phyloP scores from a whole-genome alignment of 2,797 vertebrate genomes.

The Falco peregrinus region DNA sequence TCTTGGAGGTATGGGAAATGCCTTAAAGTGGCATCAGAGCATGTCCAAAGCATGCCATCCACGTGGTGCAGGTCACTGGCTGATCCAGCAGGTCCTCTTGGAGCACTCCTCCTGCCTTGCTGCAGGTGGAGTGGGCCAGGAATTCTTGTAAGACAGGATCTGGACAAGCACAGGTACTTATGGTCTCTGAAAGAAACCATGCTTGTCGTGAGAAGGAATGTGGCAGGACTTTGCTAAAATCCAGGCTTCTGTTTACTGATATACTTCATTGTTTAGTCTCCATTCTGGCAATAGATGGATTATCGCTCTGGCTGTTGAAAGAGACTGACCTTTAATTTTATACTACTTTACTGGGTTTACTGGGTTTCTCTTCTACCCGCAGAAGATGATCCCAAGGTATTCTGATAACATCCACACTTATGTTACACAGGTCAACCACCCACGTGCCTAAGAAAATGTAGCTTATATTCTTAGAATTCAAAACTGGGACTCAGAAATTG shows the following conservation, averaged over 20 bases:
- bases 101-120: background rate
- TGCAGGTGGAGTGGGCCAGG: background rate
- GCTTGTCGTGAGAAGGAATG: background rate
- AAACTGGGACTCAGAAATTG: background rate
- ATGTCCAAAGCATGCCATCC: background rate
- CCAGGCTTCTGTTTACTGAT: background rate
- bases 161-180: background rate
- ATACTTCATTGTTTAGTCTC: background rate
- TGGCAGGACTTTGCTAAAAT: background rate
- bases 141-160: background rate
- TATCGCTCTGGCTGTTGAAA: background rate
- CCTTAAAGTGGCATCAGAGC: background rate
- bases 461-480: background rate
- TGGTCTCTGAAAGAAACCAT: background rate
- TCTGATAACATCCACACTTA: background rate
- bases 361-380: background rate
- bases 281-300: background rate
- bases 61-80: background rate
- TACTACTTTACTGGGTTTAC: background rate
- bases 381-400: background rate
- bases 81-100: background rate
- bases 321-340: background rate
- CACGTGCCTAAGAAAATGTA: background rate
- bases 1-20: background rate
- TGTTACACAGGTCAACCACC: background rate